phyloP scores from a whole-genome alignment of 2,113 vertebrate species.

The Sphyrna mokarran region DNA sequence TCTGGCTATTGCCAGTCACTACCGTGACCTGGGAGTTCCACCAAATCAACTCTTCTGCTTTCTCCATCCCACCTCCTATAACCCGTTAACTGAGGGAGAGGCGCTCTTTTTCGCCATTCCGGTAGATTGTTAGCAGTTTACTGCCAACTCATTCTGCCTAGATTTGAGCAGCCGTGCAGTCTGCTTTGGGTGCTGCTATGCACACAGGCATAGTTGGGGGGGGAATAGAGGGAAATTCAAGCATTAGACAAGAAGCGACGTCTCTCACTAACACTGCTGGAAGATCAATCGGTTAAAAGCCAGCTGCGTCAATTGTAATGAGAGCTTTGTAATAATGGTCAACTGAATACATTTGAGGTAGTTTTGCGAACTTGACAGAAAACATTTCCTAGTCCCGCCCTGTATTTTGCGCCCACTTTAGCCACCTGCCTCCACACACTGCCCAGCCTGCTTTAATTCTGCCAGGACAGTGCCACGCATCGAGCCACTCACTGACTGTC shows the following conservation, averaged over 20 bases:
- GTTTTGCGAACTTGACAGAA: background rate
- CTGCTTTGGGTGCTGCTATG: background rate
- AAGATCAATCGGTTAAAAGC: background rate
- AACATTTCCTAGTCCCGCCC: background rate
- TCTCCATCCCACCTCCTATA: background rate
- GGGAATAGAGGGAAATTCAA: background rate
- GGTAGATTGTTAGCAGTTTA: background rate
- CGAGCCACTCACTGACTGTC: background rate
- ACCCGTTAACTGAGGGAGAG: background rate
- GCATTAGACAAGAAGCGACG: background rate
- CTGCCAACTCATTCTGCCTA: background rate
- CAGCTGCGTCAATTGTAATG: background rate
- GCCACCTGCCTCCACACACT: background rate
- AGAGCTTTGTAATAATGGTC: constrained; percentile 2
- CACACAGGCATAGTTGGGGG: background rate
- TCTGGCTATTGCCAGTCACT: background rate
- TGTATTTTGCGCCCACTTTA: background rate
- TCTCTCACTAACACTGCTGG: background rate
- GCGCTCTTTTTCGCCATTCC: background rate
- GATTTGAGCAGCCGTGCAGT: background rate
- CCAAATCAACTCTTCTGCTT: background rate
- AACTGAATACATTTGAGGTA: constrained; percentile 16
- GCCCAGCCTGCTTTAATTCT: background rate
- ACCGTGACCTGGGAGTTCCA: background rate
- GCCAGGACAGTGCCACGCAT: background rate